Evolutionary conservation across 1,140 invertebrate species (phyloP).

Genomic region (Diprion similis): DNA sequence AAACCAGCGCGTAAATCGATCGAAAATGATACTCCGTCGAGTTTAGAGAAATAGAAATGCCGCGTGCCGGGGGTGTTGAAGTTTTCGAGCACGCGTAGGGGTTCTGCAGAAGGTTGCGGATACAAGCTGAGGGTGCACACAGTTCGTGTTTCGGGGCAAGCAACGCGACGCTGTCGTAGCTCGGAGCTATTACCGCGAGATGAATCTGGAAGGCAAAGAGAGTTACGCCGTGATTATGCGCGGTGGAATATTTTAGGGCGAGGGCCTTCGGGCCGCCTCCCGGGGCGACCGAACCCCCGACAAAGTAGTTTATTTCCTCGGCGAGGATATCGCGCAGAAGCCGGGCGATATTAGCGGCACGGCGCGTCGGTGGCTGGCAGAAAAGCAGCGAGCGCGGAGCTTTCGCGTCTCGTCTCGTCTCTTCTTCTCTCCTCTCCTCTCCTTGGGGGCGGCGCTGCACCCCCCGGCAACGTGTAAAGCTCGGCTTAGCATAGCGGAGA

Average conservation of each 20-base stretch:
- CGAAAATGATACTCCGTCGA: no score
- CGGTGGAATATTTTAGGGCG: not conserved
- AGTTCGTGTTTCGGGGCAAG: no score
- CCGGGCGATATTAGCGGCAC: not conserved
- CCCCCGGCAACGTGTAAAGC: not conserved
- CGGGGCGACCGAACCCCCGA: not conserved
- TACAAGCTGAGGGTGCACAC: no score
- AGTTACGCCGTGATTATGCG: slow-evolving; percentile 4
- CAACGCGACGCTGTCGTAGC: not conserved
- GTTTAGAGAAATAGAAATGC: no score
- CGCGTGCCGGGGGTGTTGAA: no score
- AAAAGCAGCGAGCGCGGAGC: not conserved
- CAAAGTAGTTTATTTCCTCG: slow-evolving; percentile 5
- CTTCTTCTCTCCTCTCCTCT: not conserved
- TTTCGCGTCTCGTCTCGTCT: not conserved
- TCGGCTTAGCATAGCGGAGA: slow-evolving; percentile 7
- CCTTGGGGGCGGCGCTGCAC: not conserved
- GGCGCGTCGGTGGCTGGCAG: not conserved
- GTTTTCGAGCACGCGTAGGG: no score
- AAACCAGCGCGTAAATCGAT: no score
- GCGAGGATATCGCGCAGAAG: not conserved
- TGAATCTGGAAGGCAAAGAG: slow-evolving; percentile 3
- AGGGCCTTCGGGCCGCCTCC: not conserved
- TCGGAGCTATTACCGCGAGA: not conserved
- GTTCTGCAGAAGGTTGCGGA: no score